Evolutionary conservation across 2,797 vertebrate species (phyloP).

Genomic region (Steatocranus sp.): DNA sequence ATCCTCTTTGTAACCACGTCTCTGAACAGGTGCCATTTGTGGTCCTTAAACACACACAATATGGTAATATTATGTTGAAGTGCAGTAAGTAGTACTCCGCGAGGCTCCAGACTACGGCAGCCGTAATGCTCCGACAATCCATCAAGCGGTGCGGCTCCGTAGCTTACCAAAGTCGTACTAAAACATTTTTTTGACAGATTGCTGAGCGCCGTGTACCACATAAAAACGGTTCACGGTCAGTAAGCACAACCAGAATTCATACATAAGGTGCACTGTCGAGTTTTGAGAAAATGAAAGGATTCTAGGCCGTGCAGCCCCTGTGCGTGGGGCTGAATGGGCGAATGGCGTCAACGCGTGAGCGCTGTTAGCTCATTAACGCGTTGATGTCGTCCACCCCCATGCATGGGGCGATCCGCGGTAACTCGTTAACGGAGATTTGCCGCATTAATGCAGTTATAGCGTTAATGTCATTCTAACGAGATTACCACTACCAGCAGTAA

Average conservation of each 20-base stretch:
- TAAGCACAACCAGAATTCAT: background rate
- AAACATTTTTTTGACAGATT: background rate
- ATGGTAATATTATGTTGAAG: background rate
- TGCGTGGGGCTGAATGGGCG: background rate
- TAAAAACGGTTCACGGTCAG: fast-evolving
- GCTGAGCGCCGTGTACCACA: fast-evolving
- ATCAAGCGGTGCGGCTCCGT: fast-evolving
- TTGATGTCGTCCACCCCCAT: no score
- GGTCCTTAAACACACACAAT: background rate
- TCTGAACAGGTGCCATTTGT: background rate
- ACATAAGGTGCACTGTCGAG: background rate
- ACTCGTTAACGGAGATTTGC: no score
- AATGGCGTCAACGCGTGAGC: background rate
- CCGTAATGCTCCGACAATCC: fast-evolving
- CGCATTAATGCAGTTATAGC: no score
- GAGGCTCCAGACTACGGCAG: fast-evolving
- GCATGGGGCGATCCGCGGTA: no score
- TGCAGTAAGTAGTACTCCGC: background rate
- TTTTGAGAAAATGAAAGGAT: background rate
- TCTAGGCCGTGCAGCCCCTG: fast-evolving
- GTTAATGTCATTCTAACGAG: no score
- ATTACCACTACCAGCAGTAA: no score
- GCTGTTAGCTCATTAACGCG: background rate
- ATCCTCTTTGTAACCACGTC: background rate
- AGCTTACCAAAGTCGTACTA: fast-evolving